Evolutionary conservation across 2,113 vertebrate genomes (phyloP).

Genomic region (Cynopterus brachyotis): DNA sequence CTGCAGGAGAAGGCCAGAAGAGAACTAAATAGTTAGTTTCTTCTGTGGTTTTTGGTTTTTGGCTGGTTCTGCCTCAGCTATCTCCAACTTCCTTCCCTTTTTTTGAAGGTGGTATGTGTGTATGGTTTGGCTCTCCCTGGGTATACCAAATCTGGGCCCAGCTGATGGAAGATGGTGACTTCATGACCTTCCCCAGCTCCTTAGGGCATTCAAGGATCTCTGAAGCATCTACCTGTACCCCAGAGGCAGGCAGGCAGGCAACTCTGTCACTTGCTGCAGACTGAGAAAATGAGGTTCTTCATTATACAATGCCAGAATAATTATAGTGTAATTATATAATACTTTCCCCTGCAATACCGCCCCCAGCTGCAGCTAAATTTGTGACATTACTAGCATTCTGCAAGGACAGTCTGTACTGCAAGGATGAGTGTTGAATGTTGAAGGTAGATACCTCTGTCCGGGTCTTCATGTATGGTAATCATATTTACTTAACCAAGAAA

Average conservation of each 20-base stretch:
- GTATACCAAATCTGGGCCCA: neutral
- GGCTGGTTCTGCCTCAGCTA: neutral
- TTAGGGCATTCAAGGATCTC: neutral
- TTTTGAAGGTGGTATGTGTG: neutral
- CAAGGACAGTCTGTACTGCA: slow-evolving; percentile 39
- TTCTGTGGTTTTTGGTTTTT: neutral
- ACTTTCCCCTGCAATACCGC: slow-evolving; percentile 64
- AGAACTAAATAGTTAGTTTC: neutral
- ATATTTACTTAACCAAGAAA: neutral
- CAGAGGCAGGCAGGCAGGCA: neutral
- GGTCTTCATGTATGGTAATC: neutral
- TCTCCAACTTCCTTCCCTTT: neutral
- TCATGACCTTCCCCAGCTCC: neutral
- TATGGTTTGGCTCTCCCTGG: neutral
- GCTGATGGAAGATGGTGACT: neutral
- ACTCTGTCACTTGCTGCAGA: slow-evolving; percentile 35
- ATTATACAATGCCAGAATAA: slow-evolving; percentile 73
- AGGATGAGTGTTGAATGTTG: neutral
- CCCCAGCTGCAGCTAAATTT: slow-evolving; percentile 74
- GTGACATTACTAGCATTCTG: slow-evolving; percentile 45
- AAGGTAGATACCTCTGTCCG: neutral
- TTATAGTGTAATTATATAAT: slow-evolving; percentile 76
- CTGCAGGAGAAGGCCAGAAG: neutral
- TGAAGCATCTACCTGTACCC: neutral
- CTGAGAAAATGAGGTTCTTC: slow-evolving; percentile 52